phyloP scores from a whole-genome alignment of 2,113 vertebrate genomes.

The Mandrillus leucophaeus region DNA sequence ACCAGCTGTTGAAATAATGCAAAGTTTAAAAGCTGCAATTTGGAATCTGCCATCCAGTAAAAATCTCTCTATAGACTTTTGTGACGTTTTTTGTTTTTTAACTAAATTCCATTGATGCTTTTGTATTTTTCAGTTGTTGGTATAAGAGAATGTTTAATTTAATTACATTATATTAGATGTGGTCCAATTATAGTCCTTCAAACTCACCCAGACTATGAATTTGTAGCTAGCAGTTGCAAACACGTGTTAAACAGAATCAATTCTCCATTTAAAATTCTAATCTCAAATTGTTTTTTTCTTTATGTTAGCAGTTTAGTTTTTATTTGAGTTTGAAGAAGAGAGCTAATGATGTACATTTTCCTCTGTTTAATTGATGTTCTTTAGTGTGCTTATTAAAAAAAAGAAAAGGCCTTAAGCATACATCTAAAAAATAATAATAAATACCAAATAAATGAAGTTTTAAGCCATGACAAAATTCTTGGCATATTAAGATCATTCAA shows the following conservation, averaged over 20 bases:
- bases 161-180: background rate
- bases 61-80: background rate
- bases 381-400: background rate
- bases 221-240: background rate
- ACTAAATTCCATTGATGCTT: slow-evolving; percentile 8
- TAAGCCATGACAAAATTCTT: slow-evolving; percentile 54
- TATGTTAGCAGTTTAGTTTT: slow-evolving; percentile 27
- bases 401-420: background rate
- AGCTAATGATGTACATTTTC: slow-evolving; percentile 3
- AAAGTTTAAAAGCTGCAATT: background rate
- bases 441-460: slow-evolving; percentile 19
- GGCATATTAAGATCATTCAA: slow-evolving; percentile 3
- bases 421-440: background rate
- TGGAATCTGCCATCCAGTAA: background rate
- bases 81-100: background rate
- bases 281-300: slow-evolving; percentile 45
- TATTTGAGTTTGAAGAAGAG: background rate
- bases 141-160: slow-evolving; percentile 19
- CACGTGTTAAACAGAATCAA: slow-evolving; percentile 18
- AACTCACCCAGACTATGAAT: background rate
- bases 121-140: slow-evolving; percentile 37
- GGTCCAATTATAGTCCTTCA: background rate
- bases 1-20: background rate
- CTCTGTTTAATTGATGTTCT: background rate
- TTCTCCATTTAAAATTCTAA: slow-evolving; percentile 38